These are phyloP conservation scores for Poeciliopsis paucimaculata DNA, from an alignment of 2,797 vertebrate genomes.

Conservation along the genomic window DNA sequence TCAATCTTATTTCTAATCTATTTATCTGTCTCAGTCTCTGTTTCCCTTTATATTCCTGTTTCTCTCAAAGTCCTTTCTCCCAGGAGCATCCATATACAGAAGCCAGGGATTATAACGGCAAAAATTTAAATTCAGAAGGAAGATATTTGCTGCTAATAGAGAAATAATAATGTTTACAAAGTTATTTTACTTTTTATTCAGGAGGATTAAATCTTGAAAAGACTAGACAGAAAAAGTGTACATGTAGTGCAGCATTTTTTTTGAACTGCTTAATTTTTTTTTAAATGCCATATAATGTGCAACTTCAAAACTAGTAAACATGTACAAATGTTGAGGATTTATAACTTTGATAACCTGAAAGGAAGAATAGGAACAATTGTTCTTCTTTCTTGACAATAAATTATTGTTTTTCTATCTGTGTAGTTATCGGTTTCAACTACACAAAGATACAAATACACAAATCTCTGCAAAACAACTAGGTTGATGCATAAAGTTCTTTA, in stretches of 20 bases:
- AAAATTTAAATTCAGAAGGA: constrained; percentile 38
- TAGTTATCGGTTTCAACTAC: background rate
- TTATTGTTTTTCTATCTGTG: background rate
- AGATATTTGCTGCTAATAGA: constrained; percentile 64
- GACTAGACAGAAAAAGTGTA: constrained; percentile 21
- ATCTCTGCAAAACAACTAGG: background rate
- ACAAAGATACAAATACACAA: background rate
- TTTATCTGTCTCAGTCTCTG: constrained; percentile 34
- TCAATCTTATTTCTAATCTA: constrained; percentile 55
- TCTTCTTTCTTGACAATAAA: background rate
- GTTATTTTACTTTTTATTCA: constrained; percentile 55
- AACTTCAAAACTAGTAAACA: constrained; percentile 7
- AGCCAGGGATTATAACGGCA: constrained; percentile 56
- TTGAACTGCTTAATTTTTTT: constrained; percentile 26
- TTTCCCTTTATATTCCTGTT: constrained; percentile 22
- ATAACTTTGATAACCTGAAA: background rate
- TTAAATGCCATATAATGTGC: constrained; percentile 41
- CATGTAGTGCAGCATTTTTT: constrained; percentile 20
- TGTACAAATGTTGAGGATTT: background rate
- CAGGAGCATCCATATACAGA: constrained; percentile 31
- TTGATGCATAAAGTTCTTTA: background rate
- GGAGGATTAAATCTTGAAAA: constrained; percentile 29
- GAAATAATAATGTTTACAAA: constrained; percentile 54
- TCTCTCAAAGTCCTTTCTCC: constrained; percentile 26
- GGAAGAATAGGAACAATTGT: background rate